Percentiles rank a stretch among this genome's conserved stretches.
Evolutionary conservation across 2,113 vertebrate species (phyloP).

Genomic region (Erinaceus europaeus): DNA sequence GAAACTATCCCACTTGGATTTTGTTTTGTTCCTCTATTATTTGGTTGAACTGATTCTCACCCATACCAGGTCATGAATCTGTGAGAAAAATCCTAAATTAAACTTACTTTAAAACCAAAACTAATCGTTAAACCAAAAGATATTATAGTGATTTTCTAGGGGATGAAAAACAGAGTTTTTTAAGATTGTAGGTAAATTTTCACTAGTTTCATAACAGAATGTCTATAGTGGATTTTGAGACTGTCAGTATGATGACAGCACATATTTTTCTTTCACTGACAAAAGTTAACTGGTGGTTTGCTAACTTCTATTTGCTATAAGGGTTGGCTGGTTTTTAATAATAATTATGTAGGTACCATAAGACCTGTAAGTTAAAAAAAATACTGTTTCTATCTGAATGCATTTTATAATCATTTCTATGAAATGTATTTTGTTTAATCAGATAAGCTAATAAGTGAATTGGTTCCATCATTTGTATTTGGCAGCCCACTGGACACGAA

Average conservation of each 20-base stretch:
- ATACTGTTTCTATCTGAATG: slow-evolving; percentile 77
- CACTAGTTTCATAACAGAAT: not conserved
- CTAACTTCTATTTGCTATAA: slow-evolving; percentile 65
- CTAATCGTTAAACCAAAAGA: slow-evolving; percentile 61
- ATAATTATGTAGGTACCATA: slow-evolving; percentile 73
- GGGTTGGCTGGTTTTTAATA: slow-evolving; percentile 70
- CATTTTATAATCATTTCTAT: slow-evolving; percentile 87
- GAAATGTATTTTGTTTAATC: slow-evolving; percentile 86
- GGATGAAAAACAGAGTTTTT: slow-evolving; percentile 12
- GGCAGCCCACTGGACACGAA: slow-evolving; percentile 38
- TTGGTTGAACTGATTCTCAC: slow-evolving; percentile 24
- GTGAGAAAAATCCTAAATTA: slow-evolving; percentile 35
- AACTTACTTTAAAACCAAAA: slow-evolving; percentile 55
- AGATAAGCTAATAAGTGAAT: slow-evolving; percentile 77
- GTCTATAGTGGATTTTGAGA: not conserved
- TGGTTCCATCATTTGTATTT: slow-evolving; percentile 58
- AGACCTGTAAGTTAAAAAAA: slow-evolving; percentile 67
- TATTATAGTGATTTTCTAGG: not conserved
- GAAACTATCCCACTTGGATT: not conserved
- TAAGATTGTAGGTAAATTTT: not conserved
- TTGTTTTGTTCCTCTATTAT: not conserved
- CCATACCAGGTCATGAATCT: not conserved
- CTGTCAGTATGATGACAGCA: not conserved
- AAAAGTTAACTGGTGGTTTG: slow-evolving; percentile 69
- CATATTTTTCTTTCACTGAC: slow-evolving; percentile 59